Conservation (phyloP, 2,797 vertebrate genomes). For the Labroides dimidiatus region DNA sequence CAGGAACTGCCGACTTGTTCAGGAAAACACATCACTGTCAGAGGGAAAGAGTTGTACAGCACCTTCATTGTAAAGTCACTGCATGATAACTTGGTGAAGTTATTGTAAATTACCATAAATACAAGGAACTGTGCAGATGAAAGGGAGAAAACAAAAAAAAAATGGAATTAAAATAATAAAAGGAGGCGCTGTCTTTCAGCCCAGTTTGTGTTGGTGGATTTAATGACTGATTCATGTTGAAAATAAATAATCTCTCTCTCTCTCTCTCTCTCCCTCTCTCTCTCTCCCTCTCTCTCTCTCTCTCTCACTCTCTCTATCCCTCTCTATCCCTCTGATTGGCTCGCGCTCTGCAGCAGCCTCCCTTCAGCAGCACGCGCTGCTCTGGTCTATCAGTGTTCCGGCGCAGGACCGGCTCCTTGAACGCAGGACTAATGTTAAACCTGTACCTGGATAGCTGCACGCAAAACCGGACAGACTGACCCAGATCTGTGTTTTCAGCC, state of each 20-base stretch:
- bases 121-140: no score
- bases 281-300: no score
- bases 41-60: no score
- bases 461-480: background rate
- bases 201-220: background rate
- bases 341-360: constrained; percentile 30
- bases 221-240: no score
- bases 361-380: constrained; percentile 28
- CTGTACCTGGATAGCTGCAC: background rate
- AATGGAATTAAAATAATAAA: no score
- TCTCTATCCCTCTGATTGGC: constrained; percentile 1
- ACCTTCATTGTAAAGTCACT: no score
- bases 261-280: no score
- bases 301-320: background rate
- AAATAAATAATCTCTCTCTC: no score
- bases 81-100: no score
- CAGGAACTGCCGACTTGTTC: background rate
- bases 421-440: background rate
- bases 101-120: no score
- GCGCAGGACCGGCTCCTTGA: background rate
- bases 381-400: constrained; percentile 9
- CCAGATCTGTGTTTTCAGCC: background rate
- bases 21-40: background rate
- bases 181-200: no score
- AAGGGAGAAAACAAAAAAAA: background rate